phyloP scores from a whole-genome alignment of 2,888 invertebrate species.

The Muschampia plurimacula region DNA sequence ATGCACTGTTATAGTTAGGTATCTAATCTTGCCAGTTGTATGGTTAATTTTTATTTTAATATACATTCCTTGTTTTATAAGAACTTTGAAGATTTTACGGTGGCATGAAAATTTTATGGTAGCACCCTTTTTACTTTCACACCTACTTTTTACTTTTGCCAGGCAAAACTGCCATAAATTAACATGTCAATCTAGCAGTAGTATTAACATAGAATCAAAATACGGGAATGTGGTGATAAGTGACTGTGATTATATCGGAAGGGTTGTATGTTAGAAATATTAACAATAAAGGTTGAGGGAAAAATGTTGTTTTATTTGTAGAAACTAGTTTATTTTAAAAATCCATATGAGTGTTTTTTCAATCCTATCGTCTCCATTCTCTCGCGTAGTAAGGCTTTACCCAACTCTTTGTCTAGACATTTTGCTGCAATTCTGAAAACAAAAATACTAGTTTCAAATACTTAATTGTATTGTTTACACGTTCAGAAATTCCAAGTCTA shows the following conservation, averaged over 20 bases:
- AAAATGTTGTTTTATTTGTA: slow-evolving; percentile 22
- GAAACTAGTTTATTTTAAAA: slow-evolving; percentile 74
- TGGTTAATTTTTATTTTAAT: neutral
- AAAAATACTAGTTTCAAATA: neutral
- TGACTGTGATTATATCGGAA: neutral
- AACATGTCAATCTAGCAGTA: neutral
- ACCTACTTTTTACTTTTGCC: neutral
- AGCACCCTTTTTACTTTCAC: neutral
- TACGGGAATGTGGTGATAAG: neutral
- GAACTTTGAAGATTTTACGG: neutral
- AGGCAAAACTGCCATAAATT: neutral
- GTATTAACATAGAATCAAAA: neutral
- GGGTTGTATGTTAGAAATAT: neutral
- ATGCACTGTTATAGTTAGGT: too few relatives aligned
- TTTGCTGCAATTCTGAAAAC: slow-evolving; percentile 83
- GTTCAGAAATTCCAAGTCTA: neutral
- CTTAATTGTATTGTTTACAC: too few relatives aligned
- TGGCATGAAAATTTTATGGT: neutral
- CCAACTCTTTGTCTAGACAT: slow-evolving; percentile 88
- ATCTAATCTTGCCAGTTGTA: neutral
- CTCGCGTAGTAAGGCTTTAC: slow-evolving; percentile 87
- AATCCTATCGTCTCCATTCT: slow-evolving; percentile 61
- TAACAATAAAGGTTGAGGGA: slow-evolving; percentile 47
- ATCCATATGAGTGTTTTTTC: slow-evolving; percentile 83
- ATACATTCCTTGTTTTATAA: neutral